Base-by-base conservation (phyloP, 2,113 vertebrate species). In the Galeopterus variegatus region DNA sequence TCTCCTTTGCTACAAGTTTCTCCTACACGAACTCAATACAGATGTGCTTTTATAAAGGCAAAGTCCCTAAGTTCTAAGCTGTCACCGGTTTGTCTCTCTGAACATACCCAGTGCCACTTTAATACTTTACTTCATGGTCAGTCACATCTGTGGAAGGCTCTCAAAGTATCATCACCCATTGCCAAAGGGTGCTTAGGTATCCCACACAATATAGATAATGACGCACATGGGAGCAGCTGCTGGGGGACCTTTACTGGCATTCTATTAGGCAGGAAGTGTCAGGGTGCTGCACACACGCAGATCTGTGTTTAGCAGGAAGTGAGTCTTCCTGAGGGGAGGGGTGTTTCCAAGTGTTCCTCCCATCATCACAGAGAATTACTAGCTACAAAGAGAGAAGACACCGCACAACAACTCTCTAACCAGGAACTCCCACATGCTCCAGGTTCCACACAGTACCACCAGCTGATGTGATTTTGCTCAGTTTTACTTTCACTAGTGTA, bases 21-120 rank as follows among this genome's bases (percentile, higher is more conserved):
- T 84, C 24, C 58, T 64, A 62, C 45, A 45, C 19, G 12, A 88
- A 84, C n/a, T 88, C 45, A 60, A 75, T 2, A 6, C 48, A 18
- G 21, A 52, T 67, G n/a, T 92, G 31, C 69, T 91, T 90, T 95
- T 62, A 65, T 45, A 76, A 94, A 92, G 24, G 62, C 81, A 87
- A 96, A 90, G 33, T 75, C 56, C 19, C 26, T 41, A 41, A 41
- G 41, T 4, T 41, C 54, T 83, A 56, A 70, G n/a, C 5, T 89
- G 36, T 79, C 24, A 70, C 31, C 45, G 93, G 31, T 58, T 48
- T 90, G 28, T 33, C 64, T 31, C 31, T 92, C 69, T 86, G 64
- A 95, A 62, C 70, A 95, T 0, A 88, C 18, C 6, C 45, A 70
- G 64, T 33, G 90, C 36, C 21, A 84, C 65, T 45, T 82, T 75